A percentile compares a stretch with the other conserved stretches of the same genome.
Evolutionary conservation across 2,888 invertebrate species (phyloP).

Genomic region (Danaus chrysippus): DNA sequence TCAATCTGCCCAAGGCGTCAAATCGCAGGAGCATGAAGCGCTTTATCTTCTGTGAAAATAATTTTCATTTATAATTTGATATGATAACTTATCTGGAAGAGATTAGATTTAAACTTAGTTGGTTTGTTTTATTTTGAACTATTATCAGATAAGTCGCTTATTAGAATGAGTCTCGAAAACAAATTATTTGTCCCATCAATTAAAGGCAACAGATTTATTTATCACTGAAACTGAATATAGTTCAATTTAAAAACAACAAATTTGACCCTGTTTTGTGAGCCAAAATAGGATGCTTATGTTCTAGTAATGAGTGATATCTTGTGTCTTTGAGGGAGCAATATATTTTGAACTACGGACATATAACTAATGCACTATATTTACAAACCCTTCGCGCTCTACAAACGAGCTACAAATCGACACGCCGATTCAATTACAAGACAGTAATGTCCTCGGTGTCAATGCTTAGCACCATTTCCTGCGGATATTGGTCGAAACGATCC

Average conservation of each 20-base stretch:
- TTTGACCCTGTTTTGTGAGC: too few species aligned
- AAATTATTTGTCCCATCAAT: not conserved
- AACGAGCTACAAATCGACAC: slow-evolving; percentile 64
- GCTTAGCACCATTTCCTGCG: slow-evolving; percentile 66
- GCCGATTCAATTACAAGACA: slow-evolving; percentile 71
- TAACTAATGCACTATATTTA: slow-evolving; percentile 14
- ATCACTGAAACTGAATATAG: too few species aligned
- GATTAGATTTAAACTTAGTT: slow-evolving; percentile 9
- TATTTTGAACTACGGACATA: not conserved
- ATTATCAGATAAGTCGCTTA: not conserved
- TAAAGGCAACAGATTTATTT: not conserved
- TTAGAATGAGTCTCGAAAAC: not conserved
- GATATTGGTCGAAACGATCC: slow-evolving; percentile 65
- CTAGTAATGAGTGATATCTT: too few species aligned
- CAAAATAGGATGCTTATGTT: too few species aligned
- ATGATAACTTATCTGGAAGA: slow-evolving; percentile 10
- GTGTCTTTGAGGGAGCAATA: too few species aligned
- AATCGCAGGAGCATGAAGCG: slow-evolving; percentile 1
- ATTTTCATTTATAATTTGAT: slow-evolving; percentile 15
- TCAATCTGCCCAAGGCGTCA: not conserved
- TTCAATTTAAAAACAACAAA: too few species aligned
- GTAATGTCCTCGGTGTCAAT: slow-evolving; percentile 57
- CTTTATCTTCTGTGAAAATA: slow-evolving; percentile 14
- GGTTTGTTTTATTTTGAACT: slow-evolving; percentile 10
- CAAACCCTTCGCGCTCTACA: slow-evolving; percentile 36